Conservation (phyloP, 2,888 invertebrate genomes). For the Pollenia labialis region DNA sequence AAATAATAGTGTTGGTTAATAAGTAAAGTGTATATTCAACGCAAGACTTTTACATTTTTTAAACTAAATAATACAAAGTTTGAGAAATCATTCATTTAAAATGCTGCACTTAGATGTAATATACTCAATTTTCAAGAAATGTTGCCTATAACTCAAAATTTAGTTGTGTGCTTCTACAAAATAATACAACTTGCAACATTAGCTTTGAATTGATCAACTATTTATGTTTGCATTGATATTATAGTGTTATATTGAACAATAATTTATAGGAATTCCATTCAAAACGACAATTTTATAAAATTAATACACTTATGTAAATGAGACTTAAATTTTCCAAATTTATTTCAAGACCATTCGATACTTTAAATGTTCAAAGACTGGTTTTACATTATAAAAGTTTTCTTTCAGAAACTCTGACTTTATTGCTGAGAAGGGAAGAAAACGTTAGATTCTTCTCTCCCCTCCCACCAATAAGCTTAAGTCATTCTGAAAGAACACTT, state of each 20-base stretch:
- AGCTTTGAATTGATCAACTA: background rate
- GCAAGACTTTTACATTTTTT: slow-evolving; percentile 12
- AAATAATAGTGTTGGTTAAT: background rate
- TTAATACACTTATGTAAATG: background rate
- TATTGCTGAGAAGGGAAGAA: too few species aligned
- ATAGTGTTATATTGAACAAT: background rate
- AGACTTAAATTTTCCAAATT: too few species aligned
- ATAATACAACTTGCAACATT: slow-evolving; percentile 27
- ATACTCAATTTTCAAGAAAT: background rate
- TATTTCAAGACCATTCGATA: too few species aligned
- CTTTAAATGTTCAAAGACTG: too few species aligned
- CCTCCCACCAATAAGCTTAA: too few species aligned
- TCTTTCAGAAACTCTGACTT: too few species aligned
- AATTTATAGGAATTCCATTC: background rate
- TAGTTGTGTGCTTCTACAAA: background rate
- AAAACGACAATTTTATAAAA: background rate
- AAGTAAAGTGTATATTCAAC: slow-evolving; percentile 6
- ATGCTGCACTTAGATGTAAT: background rate
- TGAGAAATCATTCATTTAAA: slow-evolving; percentile 25
- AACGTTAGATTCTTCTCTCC: too few species aligned
- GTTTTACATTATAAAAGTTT: too few species aligned
- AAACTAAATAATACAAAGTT: slow-evolving; percentile 26
- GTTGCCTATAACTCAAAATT: background rate
- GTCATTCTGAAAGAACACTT: too few species aligned
- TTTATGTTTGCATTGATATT: background rate